Conservation (phyloP, 53 echinoderm and acorn worm species). For the Luidia sarsii region DNA sequence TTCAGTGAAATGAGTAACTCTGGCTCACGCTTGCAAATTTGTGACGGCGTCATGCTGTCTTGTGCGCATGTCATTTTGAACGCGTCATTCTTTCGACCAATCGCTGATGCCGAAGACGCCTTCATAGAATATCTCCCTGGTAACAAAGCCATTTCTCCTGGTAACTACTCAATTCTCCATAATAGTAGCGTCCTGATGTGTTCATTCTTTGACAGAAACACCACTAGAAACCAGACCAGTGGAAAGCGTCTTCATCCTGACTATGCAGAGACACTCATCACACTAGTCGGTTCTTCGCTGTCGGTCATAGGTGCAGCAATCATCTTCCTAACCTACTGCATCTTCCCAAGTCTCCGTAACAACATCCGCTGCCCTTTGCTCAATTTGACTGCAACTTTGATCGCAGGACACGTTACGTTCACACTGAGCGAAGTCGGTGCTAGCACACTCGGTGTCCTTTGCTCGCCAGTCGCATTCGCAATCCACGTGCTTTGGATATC, state of each 20-base stretch:
- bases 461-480: slow-evolving; percentile 62
- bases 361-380: slow-evolving; percentile 71
- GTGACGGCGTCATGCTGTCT: background rate
- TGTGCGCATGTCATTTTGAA: slow-evolving; percentile 10
- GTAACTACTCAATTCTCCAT: slow-evolving; percentile 17
- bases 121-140: background rate
- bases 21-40: background rate
- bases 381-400: slow-evolving; percentile 67
- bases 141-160: background rate
- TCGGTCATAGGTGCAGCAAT: slow-evolving; percentile 52
- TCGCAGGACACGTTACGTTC: slow-evolving; percentile 58
- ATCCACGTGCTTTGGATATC: slow-evolving; percentile 70
- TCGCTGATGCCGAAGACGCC: background rate
- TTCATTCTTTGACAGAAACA: slow-evolving; percentile 15
- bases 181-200: slow-evolving; percentile 22
- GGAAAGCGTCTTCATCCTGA: background rate
- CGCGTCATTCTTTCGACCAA: slow-evolving; percentile 24
- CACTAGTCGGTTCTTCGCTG: slow-evolving; percentile 19
- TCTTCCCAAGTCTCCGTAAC: slow-evolving; percentile 66
- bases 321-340: slow-evolving; percentile 65
- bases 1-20: too few species aligned
- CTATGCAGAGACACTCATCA: background rate
- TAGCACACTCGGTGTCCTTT: slow-evolving; percentile 39
- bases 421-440: slow-evolving; percentile 44
- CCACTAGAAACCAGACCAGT: background rate